These are phyloP conservation scores for Cantharis lateralis DNA, from an alignment of 2,888 invertebrate species.

Conservation along the genomic window DNA sequence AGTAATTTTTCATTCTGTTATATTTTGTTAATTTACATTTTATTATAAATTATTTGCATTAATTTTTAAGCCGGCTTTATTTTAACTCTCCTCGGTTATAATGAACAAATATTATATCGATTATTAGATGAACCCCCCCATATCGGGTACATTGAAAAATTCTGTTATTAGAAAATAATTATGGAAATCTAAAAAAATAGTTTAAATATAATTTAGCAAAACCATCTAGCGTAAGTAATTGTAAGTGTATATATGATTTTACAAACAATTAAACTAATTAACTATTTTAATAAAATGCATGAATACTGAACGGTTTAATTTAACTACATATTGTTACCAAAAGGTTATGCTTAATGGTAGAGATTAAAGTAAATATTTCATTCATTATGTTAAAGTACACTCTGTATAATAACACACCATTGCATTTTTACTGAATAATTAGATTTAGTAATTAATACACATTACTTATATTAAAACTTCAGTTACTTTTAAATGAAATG, in stretches of 20 bases:
- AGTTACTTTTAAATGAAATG: neutral
- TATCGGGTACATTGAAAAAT: too few relatives aligned
- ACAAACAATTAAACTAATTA: constrained; percentile 28
- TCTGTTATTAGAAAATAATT: neutral
- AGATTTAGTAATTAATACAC: neutral
- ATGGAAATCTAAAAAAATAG: neutral
- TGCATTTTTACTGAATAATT: neutral
- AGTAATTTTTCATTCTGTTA: neutral
- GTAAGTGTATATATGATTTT: neutral
- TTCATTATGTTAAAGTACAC: constrained; percentile 30
- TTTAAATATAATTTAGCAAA: neutral
- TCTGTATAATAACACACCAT: constrained; percentile 27
- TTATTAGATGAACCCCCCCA: neutral
- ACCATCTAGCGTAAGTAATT: neutral
- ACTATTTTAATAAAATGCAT: constrained; percentile 26
- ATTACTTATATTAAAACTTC: neutral
- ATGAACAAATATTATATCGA: neutral
- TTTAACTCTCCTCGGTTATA: neutral
- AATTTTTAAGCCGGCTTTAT: neutral
- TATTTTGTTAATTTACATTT: neutral
- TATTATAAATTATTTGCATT: neutral
- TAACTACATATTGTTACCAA: neutral
- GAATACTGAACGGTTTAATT: constrained; percentile 12
- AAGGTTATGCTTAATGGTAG: constrained; percentile 18
- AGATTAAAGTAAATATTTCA: constrained; percentile 27